Evolutionary conservation across 2,797 vertebrate genomes (phyloP), one percentile per base, ranked within the genome.

Genomic region (Aulostomus chinensis): DNA sequence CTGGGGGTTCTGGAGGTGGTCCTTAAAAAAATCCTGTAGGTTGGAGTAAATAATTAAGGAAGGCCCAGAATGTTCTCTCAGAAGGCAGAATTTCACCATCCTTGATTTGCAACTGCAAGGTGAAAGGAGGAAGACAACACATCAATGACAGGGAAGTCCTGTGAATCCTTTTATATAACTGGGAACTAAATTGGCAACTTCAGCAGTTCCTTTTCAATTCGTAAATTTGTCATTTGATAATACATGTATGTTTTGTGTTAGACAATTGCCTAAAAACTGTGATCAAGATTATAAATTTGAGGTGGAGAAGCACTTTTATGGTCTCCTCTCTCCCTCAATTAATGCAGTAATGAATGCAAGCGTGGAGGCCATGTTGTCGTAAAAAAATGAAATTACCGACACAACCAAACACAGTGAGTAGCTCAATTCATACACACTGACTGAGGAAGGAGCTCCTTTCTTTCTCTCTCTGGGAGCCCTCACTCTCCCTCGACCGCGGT

Each of bases 11-110:
- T 39, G 18, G 14, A 9, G 42, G 38, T 26, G 17, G 37, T 20
- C 47, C 46, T 35, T 35, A 39, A 5, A 30, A 71, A 48, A 55
- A 15, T 53, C 57, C 56, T 64, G 29, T 37, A 51, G 57, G 38
- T 68, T 53, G 13, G 24, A 21, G 37, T 14, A 47, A 76, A 57
- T 72, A 52, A 67, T 71, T 68, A 52, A 53, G 59, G 43, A 54
- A 58, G 33, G 32, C 38, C 56, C 15, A 12, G 26, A 25, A 34
- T 22, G 29, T 46, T 57, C 49, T 59, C 50, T 46, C 20, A 29
- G 26, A 29, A 25, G 13, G 9, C 1, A 21, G 22, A 26, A 42
- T 12, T 17, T 29, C 25, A 18, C 14, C 2, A 3, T 9, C 10
- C 22, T 15, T 32, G 41, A 33, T 37, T 64, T 29, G 58, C 28